Evolutionary conservation across 2,113 vertebrate genomes (phyloP), one percentile per base, ranked within the genome.

Genomic region (Crotophaga sulcirostris): DNA sequence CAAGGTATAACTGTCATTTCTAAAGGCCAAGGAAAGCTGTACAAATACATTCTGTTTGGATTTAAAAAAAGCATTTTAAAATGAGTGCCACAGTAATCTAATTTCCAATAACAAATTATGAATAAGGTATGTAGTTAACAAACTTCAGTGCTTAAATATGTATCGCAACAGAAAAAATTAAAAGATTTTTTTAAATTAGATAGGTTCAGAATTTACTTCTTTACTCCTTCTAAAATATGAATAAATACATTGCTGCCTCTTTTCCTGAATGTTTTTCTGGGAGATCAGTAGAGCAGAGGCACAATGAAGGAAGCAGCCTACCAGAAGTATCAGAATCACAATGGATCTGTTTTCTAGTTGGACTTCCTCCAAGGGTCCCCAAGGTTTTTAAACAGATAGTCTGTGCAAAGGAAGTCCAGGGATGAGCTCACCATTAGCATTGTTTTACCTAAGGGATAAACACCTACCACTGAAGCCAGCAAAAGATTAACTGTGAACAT

Each of bases 1-100:
- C 97, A 99, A 97, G 19, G 99, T 99, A 93, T 99, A 99, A 96
- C 99, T 99, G 97, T 99, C 99, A 87, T 99, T 99, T 96, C 99
- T 99, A 98, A 99, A 99, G n/a, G 99, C 99, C 98, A 99, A 98
- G 75, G 99, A 99, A 92, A 99, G 98, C 96, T 99, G 99, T 84
- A 99, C 97, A 95, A 99, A 99, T 31, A 99, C 99, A 77, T 99
- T 99, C 99, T 99, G 98, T 95, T 75, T 92, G 97, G 85, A 97
- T 97, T 59, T 4, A 93, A 70, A 86, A 49, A 90, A 55, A 55
- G 10, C 28, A 64, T 54, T 94, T 95, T 77, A 13, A 68, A 75
- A 0, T 87, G 55, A 77, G n/a, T 24, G n/a, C 67, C 42, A 60
- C 28, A 42, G 28, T 60, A 84, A 80, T 40, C 28, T 12, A 59